Conservation (phyloP, 2,113 vertebrate species). For the Calypte anna region DNA sequence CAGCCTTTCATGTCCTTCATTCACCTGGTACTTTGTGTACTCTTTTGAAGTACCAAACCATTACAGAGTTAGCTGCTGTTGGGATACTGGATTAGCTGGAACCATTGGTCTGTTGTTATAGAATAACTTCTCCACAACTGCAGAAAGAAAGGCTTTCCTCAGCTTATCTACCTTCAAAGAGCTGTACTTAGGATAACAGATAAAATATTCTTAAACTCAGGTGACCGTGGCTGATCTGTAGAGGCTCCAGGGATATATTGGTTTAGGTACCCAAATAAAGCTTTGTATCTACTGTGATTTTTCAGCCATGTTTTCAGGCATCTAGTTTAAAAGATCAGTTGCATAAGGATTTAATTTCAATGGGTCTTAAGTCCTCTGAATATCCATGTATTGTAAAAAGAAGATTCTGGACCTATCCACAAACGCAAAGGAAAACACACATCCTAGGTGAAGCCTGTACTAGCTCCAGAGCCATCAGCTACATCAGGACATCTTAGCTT, state of each 20-base stretch:
- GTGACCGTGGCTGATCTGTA: background rate
- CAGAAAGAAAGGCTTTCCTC: background rate
- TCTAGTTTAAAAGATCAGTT: background rate
- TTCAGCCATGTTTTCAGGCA: background rate
- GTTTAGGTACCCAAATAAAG: background rate
- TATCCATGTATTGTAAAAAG: background rate
- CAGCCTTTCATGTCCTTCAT: background rate
- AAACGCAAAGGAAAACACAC: background rate
- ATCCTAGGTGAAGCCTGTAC: rapidly evolving
- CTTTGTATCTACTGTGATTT: background rate
- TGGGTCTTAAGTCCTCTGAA: background rate
- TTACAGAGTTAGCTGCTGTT: background rate
- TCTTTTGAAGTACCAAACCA: background rate
- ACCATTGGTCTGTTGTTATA: background rate
- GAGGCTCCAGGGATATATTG: background rate
- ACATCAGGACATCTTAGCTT: background rate
- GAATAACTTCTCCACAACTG: background rate
- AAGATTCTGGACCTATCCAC: background rate
- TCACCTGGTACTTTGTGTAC: background rate
- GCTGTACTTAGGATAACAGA: background rate
- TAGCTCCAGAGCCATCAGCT: background rate
- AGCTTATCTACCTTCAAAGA: background rate
- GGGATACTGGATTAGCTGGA: background rate
- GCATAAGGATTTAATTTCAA: background rate
- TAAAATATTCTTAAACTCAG: background rate